Conservation (phyloP, 2,797 vertebrate genomes). For the Lycodopsis pacificus region DNA sequence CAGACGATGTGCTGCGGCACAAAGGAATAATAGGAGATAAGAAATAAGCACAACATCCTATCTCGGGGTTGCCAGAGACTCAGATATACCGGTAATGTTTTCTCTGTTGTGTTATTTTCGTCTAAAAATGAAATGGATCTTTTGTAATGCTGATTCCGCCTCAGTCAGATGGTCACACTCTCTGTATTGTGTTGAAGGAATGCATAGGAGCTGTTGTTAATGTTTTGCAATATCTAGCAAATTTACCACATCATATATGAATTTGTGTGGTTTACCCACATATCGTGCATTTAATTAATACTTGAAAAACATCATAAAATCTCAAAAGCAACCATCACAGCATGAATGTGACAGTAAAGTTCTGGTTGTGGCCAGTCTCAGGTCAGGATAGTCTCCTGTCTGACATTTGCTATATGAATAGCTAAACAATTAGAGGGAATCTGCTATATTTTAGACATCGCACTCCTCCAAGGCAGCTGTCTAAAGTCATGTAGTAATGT, state of each 20-base stretch:
- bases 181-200: constrained; percentile 12
- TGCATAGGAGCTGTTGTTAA: constrained; percentile 13
- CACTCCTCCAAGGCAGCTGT: too few species aligned
- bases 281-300: background rate
- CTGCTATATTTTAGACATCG: background rate
- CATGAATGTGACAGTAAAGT: background rate
- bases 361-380: background rate
- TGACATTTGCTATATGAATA: constrained; percentile 35
- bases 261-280: constrained; percentile 16
- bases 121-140: constrained; percentile 66
- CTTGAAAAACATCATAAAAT: background rate
- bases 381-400: constrained; percentile 10
- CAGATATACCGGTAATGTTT: constrained; percentile 53
- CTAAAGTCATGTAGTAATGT: background rate
- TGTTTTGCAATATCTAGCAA: constrained; percentile 4
- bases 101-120: constrained; percentile 66
- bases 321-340: background rate
- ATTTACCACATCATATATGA: background rate
- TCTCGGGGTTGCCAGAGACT: constrained; percentile 50
- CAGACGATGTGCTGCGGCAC: constrained; percentile 52
- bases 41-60: constrained; percentile 67
- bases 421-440: constrained; percentile 26
- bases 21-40: constrained; percentile 65
- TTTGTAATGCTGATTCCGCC: constrained; percentile 64
- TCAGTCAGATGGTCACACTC: constrained; percentile 41